Evolutionary conservation across 2,888 invertebrate genomes (phyloP).

Genomic region (Clivina fossor): DNA sequence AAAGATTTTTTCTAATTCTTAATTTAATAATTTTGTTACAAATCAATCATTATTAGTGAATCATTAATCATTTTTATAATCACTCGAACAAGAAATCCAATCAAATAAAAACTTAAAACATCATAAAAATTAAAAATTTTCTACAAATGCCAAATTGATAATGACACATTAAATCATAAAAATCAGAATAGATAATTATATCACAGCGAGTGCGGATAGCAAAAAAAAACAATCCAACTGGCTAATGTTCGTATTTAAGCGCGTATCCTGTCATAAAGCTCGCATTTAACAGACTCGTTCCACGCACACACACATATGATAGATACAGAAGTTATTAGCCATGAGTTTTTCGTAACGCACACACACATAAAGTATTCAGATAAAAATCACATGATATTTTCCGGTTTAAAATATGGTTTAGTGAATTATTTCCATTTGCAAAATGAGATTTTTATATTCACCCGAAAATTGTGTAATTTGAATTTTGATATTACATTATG

Average conservation of each 20-base stretch:
- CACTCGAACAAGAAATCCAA: not conserved
- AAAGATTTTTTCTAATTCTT: too few species aligned
- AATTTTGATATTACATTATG: too few species aligned
- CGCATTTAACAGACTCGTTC: slow-evolving; percentile 20
- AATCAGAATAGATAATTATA: not conserved
- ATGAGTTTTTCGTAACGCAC: slow-evolving; percentile 10
- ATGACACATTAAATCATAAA: slow-evolving; percentile 4
- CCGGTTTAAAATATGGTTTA: slow-evolving; percentile 16
- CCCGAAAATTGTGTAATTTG: too few species aligned
- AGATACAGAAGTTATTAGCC: slow-evolving; percentile 23
- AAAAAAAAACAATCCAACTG: slow-evolving; percentile 10
- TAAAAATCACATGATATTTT: slow-evolving; percentile 25
- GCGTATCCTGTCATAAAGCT: slow-evolving; percentile 22
- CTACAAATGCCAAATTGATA: not conserved
- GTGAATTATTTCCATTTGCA: slow-evolving; percentile 11
- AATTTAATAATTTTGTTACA: not conserved
- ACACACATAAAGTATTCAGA: slow-evolving; percentile 28
- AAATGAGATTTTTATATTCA: too few species aligned
- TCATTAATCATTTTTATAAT: not conserved
- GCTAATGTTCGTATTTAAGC: slow-evolving; percentile 18
- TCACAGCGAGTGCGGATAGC: not conserved
- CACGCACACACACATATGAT: too few species aligned
- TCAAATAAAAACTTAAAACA: not conserved
- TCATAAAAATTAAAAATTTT: too few species aligned
- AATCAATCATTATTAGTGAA: not conserved